Conservation (phyloP, 1,140 invertebrate genomes). For the Listronotus bonariensis region DNA sequence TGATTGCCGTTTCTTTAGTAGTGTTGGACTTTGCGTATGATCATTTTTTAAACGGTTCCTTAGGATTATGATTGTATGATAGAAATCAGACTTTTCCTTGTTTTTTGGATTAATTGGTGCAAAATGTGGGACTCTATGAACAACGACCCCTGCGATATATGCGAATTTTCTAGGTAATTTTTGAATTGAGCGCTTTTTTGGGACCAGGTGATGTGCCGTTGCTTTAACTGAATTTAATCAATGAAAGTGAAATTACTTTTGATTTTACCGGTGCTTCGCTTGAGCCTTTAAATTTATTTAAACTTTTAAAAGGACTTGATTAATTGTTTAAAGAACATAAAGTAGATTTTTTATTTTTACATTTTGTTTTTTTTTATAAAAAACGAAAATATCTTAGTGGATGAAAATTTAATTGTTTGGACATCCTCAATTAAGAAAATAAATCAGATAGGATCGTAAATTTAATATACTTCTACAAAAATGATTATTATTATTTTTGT, state of each 20-base stretch:
- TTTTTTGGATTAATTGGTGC: constrained; percentile 23
- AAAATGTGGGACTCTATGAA: constrained; percentile 43
- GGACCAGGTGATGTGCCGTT: constrained; percentile 2
- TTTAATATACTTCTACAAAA: too few species aligned
- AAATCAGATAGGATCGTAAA: background rate
- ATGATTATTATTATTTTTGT: too few species aligned
- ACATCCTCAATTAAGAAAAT: background rate
- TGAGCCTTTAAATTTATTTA: constrained; percentile 14
- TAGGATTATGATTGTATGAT: constrained; percentile 35
- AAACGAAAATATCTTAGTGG: background rate
- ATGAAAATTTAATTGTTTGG: constrained; percentile 1
- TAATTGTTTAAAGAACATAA: background rate
- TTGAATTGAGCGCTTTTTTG: constrained; percentile 2
- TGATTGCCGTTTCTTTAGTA: constrained; percentile 19
- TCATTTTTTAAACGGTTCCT: constrained; percentile 10
- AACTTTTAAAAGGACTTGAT: constrained; percentile 24
- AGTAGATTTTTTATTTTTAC: constrained; percentile 1
- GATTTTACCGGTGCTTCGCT: constrained; percentile 4
- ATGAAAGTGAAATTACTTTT: constrained; percentile 35
- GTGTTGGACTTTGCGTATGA: constrained; percentile 1
- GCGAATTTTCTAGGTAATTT: constrained; percentile 41
- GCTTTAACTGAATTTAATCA: constrained; percentile 20
- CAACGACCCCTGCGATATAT: constrained; percentile 38
- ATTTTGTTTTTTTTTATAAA: background rate
- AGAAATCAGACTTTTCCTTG: constrained; percentile 8